Base-by-base conservation (phyloP, 2,888 invertebrate genomes). In the Clitarchus hookeri region DNA sequence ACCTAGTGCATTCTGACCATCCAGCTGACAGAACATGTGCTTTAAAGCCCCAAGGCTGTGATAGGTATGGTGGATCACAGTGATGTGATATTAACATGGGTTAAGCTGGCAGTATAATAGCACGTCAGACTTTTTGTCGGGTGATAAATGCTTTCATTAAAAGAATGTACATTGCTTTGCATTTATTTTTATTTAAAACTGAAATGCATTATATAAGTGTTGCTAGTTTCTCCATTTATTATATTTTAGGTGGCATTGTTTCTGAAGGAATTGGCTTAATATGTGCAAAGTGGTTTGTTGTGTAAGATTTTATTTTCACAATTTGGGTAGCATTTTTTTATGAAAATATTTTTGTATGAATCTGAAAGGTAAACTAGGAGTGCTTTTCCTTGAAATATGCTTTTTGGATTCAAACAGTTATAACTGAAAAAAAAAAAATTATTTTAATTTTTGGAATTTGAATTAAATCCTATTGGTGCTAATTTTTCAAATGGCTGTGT, bases 391-490 rank as follows among this genome's bases (percentile, higher is more conserved):
- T 3, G 0, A 65, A 6, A 23, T 65, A 23, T 65, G n/a, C 65
- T 65, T 65, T 12, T 19, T 65, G 65, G n/a, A 65, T 65, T 65
- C n/a, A 65, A n/a, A 16, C 16, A 16, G 8, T 48, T 13, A 13
- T 48, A 48, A 48, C 23, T 65, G 65, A 8, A n/a, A 65, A n/a
- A 65, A 16, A 65, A 65, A 65, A 16, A 16, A 2, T 65, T 4
- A 19, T 65, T 16, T 65, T 65, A 16, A 65, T 65, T 65, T 65
- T 65, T n/a, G 65, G 65, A 65, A 65, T 65, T 65, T 19, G 16
- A 65, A 65, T 65, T n/a, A 23, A 65, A 65, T 65, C 65, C n/a
- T 65, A 65, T 65, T 65, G 65, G 65, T 65, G 65, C 65, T 65
- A 65, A 65, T 65, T 65, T 65, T 65, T 11, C 8, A 65, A 65